Conservation (phyloP, 2,797 vertebrate genomes). For the Dermochelys coriacea region DNA sequence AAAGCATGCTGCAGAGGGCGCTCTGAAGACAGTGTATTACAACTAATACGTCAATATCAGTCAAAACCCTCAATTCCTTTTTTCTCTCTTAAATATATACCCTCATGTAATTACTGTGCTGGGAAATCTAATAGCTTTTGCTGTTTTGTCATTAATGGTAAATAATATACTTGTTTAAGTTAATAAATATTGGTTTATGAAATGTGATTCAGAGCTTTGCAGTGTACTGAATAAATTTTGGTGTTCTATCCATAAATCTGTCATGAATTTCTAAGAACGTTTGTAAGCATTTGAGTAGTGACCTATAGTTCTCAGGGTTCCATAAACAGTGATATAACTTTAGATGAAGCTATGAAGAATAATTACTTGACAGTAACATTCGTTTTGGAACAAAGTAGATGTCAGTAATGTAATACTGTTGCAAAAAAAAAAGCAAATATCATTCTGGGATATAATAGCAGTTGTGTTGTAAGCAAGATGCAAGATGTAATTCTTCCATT, state of each 20-base stretch:
- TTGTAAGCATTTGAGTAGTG: conserved; percentile 22
- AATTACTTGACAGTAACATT: not conserved
- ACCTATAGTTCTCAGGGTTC: not conserved
- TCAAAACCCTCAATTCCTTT: not conserved
- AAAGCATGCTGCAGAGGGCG: not conserved
- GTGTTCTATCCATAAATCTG: not conserved
- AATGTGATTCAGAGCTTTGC: not conserved
- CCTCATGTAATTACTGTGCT: not conserved
- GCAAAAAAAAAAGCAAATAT: too few species aligned
- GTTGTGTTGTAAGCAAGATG: too few species aligned
- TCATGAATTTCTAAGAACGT: not conserved
- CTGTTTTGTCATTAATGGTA: not conserved
- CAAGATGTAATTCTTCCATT: too few species aligned
- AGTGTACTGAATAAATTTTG: not conserved
- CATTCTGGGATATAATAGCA: too few species aligned
- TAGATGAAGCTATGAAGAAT: not conserved
- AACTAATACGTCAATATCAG: not conserved
- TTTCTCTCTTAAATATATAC: conserved; percentile 13
- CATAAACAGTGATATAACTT: not conserved
- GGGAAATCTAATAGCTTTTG: not conserved
- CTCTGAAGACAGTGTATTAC: not conserved
- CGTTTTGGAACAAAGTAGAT: not conserved
- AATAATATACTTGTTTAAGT: not conserved
- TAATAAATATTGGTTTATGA: not conserved
- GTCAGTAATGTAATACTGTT: too few species aligned